phyloP scores from a whole-genome alignment of 2,797 vertebrate species.

The Hybognathus amarus region DNA sequence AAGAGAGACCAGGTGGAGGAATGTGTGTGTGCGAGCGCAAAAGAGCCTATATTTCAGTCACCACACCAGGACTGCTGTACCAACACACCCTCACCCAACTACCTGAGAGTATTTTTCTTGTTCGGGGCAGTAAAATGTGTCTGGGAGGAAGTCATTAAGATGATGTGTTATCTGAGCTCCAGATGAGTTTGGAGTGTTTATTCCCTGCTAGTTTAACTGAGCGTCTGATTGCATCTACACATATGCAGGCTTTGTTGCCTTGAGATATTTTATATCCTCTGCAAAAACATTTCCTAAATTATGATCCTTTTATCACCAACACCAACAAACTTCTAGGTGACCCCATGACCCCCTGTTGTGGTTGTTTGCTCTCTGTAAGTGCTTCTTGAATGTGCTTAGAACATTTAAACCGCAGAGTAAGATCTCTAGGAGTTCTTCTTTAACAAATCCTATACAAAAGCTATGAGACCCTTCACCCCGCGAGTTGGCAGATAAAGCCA shows the following conservation, averaged over 20 bases:
- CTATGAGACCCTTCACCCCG: constrained; percentile 36
- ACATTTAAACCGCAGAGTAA: constrained; percentile 9
- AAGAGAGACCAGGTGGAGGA: constrained; percentile 50
- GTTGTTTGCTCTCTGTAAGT: constrained; percentile 33
- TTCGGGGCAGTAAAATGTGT: constrained; percentile 48
- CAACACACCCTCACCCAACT: constrained; percentile 40
- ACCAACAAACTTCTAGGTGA: constrained; percentile 34
- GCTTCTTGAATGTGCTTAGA: constrained; percentile 39
- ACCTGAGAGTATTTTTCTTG: constrained; percentile 54
- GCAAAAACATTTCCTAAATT: constrained; percentile 36
- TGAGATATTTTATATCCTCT: constrained; percentile 25
- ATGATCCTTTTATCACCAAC: constrained; percentile 44
- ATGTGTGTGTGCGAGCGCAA: constrained; percentile 19
- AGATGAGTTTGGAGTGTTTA: constrained; percentile 44
- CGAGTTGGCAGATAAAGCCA: constrained; percentile 36
- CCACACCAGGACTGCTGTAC: constrained; percentile 46
- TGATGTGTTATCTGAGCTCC: constrained; percentile 41
- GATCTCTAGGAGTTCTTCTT: constrained; percentile 22
- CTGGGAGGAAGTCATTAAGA: constrained; percentile 45
- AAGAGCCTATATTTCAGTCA: constrained; percentile 56
- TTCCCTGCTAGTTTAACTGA: constrained; percentile 12
- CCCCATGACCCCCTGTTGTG: constrained; percentile 11
- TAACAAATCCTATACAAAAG: background rate
- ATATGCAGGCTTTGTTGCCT: background rate
- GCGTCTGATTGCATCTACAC: constrained; percentile 28